Evolutionary conservation across 2,797 vertebrate genomes (phyloP).

Genomic region (Poecilia velifera): DNA sequence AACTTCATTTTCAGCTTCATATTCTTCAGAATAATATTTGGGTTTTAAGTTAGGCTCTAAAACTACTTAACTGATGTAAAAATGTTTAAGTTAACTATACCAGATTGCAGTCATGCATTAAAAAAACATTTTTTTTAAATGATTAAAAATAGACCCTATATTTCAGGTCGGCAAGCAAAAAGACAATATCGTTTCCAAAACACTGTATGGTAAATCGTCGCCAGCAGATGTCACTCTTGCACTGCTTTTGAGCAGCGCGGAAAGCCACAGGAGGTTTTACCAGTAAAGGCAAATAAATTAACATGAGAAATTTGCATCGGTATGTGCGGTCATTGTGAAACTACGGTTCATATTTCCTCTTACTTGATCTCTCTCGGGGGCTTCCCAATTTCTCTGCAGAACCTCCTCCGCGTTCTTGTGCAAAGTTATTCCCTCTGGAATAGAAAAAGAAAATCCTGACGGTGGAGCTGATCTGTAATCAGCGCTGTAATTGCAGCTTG

Average conservation of each 20-base stretch:
- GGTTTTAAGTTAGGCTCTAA: not conserved
- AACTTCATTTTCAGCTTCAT: not conserved
- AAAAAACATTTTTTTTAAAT: not conserved
- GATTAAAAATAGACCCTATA: not conserved
- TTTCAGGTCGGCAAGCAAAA: not conserved
- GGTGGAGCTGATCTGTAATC: slow-evolving; percentile 34
- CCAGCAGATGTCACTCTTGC: slow-evolving; percentile 56
- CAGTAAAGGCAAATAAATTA: not conserved
- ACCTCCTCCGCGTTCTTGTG: slow-evolving; percentile 4
- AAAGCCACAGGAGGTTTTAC: not conserved
- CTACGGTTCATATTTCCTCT: slow-evolving; percentile 14
- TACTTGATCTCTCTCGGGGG: not conserved
- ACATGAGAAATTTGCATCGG: slow-evolving; percentile 2
- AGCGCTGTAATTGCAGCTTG: slow-evolving; percentile 32
- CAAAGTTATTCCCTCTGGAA: slow-evolving; percentile 13
- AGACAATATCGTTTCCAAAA: not conserved
- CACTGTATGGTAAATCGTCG: not conserved
- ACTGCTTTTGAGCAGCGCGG: not conserved
- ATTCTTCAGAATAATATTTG: not conserved
- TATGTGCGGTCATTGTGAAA: slow-evolving; percentile 11
- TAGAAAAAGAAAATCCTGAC: not conserved
- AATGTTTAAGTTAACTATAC: not conserved
- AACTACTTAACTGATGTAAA: not conserved
- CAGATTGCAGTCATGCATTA: not conserved
- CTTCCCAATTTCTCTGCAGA: slow-evolving; percentile 10